Conservation (phyloP, 2,113 vertebrate species). For the Bagarius yarrelli region DNA sequence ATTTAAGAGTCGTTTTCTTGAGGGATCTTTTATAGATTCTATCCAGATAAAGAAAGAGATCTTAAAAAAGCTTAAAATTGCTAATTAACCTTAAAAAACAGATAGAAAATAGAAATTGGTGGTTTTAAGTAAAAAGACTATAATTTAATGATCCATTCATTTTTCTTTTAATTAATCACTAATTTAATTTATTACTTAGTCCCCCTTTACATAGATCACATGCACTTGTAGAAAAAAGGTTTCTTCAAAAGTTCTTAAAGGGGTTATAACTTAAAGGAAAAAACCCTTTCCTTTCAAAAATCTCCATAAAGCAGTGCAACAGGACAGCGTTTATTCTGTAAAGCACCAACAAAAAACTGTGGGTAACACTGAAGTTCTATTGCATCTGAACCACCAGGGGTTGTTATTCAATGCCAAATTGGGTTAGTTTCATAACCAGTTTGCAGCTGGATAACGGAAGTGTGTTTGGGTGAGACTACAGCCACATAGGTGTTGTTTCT, state of each 20-base stretch:
- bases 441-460: background rate
- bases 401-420: background rate
- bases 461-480: background rate
- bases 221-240: background rate
- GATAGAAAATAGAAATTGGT: no score
- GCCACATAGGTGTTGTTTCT: background rate
- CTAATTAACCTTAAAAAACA: background rate
- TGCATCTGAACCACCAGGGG: background rate
- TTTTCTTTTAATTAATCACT: no score
- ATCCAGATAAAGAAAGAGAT: background rate
- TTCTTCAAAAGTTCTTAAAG: background rate
- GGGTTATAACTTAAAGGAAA: background rate
- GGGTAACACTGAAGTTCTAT: background rate
- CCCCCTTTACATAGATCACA: background rate
- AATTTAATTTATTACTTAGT: no score
- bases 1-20: background rate
- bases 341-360: background rate
- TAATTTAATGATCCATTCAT: no score
- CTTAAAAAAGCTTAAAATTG: background rate
- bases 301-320: background rate
- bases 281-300: background rate
- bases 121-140: no score
- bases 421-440: background rate
- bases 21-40: background rate
- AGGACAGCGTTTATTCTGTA: background rate